phyloP scores from a whole-genome alignment of 2,888 invertebrate species.

The Neoaliturus tenellus region DNA sequence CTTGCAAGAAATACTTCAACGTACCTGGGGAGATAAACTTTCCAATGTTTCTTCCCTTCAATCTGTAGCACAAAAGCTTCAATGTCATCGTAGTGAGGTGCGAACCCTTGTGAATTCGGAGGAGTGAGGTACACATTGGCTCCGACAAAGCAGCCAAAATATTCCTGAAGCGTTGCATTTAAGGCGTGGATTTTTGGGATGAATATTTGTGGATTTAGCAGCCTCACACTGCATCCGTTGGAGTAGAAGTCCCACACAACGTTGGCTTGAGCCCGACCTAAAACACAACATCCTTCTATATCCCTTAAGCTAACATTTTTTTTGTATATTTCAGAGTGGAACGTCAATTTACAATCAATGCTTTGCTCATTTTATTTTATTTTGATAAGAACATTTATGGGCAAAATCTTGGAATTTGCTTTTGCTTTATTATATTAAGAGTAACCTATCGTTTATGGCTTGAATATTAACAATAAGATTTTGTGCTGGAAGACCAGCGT shows the following conservation, averaged over 20 bases:
- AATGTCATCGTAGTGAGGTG: conserved; percentile 99
- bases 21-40: conserved; percentile 87
- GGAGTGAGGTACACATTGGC: conserved; percentile 98
- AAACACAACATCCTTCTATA: too few species aligned
- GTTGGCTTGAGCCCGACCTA: conserved; percentile 81
- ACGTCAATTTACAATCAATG: too few species aligned
- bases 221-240: conserved; percentile 91
- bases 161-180: conserved; percentile 91
- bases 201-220: conserved; percentile 94
- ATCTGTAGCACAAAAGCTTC: conserved; percentile 98
- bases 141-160: conserved; percentile 95
- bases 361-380: too few species aligned
- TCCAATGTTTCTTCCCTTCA: conserved; percentile 97
- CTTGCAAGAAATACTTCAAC: conserved; percentile 50
- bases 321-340: too few species aligned
- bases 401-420: too few species aligned
- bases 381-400: too few species aligned
- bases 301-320: too few species aligned
- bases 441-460: too few species aligned
- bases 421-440: too few species aligned
- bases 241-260: conserved; percentile 94
- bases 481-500: too few species aligned
- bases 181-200: conserved; percentile 72
- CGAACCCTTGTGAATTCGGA: conserved; percentile 97
- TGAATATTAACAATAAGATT: too few species aligned